Percentiles rank a stretch among this genome's conserved stretches.
phyloP scores from a whole-genome alignment of 2,113 vertebrate genomes.

The Arenaria interpres region DNA sequence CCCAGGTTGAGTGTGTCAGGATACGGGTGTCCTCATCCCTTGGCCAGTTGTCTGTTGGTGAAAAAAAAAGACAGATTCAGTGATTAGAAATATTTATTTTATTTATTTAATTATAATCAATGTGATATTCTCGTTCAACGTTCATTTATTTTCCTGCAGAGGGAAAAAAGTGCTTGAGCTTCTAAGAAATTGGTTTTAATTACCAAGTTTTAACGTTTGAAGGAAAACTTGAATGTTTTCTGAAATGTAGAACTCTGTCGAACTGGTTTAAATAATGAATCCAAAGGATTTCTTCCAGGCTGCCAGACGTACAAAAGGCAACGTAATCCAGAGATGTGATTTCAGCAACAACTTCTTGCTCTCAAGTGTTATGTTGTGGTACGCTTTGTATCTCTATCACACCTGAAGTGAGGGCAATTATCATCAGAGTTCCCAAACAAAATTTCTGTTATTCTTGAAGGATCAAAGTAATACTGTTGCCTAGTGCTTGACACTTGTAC shows the following conservation, averaged over 20 bases:
- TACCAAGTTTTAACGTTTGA: not conserved
- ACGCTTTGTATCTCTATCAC: not conserved
- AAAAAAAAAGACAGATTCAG: not conserved
- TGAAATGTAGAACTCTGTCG: not conserved
- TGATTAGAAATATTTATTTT: not conserved
- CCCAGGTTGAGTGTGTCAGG: not conserved
- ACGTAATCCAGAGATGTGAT: not conserved
- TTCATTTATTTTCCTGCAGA: not conserved
- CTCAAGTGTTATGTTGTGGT: not conserved
- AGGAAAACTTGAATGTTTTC: not conserved
- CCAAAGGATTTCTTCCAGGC: not conserved
- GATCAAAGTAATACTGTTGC: conserved; percentile 12
- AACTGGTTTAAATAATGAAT: not conserved
- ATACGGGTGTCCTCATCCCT: not conserved
- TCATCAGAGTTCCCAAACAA: not conserved
- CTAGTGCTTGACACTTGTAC: not conserved
- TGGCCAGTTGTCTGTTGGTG: not conserved
- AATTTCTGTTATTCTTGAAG: not conserved
- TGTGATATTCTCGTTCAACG: not conserved
- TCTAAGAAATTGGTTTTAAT: not conserved
- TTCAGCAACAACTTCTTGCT: not conserved
- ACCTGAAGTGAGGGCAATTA: not conserved
- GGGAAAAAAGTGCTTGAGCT: not conserved
- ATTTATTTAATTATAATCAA: not conserved
- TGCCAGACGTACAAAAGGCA: not conserved